Percentiles rank a stretch among this genome's conserved stretches.
These are phyloP conservation scores for Thamnophis elegans DNA, from an alignment of 2,797 vertebrate genomes.

Conservation along the genomic window DNA sequence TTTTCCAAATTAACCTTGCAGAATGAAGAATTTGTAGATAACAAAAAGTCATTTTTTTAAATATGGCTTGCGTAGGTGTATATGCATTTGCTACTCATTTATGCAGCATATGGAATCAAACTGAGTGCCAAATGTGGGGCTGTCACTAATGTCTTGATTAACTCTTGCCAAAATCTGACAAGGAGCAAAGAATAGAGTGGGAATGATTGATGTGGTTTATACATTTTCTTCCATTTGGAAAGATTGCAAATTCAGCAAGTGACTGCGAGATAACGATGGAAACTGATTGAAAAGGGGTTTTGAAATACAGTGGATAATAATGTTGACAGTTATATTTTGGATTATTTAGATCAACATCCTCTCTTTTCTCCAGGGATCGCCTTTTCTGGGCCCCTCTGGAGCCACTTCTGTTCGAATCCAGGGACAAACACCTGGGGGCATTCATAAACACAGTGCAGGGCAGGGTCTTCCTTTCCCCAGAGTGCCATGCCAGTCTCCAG, in stretches of 20 bases:
- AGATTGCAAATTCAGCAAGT: constrained; percentile 12
- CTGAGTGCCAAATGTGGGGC: constrained; percentile 34
- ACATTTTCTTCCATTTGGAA: constrained; percentile 29
- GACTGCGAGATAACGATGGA: constrained; percentile 12
- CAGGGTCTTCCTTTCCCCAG: too few species aligned
- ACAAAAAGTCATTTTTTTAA: constrained; percentile 4
- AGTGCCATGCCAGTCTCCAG: too few species aligned
- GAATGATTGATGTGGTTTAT: constrained; percentile 3
- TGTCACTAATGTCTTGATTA: constrained; percentile 41
- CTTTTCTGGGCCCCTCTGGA: too few species aligned
- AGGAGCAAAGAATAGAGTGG: constrained; percentile 25
- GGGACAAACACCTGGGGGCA: too few species aligned
- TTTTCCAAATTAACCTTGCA: neutral
- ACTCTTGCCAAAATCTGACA: constrained; percentile 15
- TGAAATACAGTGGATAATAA: constrained; percentile 1
- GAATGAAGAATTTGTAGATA: neutral
- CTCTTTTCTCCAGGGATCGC: too few species aligned
- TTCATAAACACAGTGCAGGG: too few species aligned
- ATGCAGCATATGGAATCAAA: neutral
- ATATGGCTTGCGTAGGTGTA: neutral
- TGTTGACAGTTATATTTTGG: neutral
- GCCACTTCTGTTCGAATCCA: too few species aligned
- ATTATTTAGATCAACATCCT: neutral
- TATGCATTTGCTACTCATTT: constrained; percentile 11
- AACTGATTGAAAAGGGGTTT: neutral